phyloP scores from a whole-genome alignment of 2,113 vertebrate genomes.

The Aptenodytes forsteri region DNA sequence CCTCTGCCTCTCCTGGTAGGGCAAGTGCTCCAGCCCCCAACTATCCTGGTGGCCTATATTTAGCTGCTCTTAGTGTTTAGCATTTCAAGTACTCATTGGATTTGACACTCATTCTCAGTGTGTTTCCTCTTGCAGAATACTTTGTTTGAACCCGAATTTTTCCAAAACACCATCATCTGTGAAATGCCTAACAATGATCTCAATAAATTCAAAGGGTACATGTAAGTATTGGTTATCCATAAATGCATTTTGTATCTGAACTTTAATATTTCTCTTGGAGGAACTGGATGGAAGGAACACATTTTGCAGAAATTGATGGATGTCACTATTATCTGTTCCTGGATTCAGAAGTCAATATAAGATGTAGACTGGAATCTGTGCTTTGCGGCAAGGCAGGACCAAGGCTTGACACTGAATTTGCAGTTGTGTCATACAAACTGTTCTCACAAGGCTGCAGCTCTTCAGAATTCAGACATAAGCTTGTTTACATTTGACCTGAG shows the following conservation, averaged over 20 bases:
- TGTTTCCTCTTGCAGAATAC: constrained; percentile 60
- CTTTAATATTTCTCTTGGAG: not conserved
- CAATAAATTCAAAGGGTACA: constrained; percentile 90
- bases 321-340: not conserved
- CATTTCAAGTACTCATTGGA: not conserved
- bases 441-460: not conserved
- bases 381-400: not conserved
- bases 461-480: not conserved
- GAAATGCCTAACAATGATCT: constrained; percentile 90
- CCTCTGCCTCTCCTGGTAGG: not conserved
- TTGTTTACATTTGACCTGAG: not conserved
- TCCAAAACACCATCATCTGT: constrained; percentile 82
- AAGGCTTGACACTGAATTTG: not conserved
- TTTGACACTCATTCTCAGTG: not conserved
- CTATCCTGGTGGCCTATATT: not conserved
- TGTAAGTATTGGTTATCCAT: constrained; percentile 73
- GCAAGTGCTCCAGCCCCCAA: not conserved
- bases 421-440: not conserved
- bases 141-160: constrained; percentile 79
- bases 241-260: not conserved
- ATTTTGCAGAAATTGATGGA: not conserved
- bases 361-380: not conserved
- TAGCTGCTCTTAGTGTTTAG: not conserved
- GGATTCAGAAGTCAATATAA: not conserved
- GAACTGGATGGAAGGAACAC: not conserved